Base-by-base conservation (phyloP, 2,888 invertebrate genomes). In the Plebejus argus region DNA sequence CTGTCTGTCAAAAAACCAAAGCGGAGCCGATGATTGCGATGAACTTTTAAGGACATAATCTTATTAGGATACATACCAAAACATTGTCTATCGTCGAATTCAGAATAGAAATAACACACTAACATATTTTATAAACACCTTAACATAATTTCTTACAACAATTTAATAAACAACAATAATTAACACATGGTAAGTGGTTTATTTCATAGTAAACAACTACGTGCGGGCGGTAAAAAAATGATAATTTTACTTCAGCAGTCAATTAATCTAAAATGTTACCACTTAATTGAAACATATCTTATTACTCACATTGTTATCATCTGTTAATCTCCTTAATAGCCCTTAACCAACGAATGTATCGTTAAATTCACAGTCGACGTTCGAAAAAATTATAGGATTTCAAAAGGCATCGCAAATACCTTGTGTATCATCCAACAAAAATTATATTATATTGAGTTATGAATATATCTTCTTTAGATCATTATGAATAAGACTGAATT, bases 241-340 rank as follows among this genome's bases (percentile, higher is more conserved):
- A 1, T 56, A 53, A n/a, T 56, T 56, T n/a, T 12, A n/a, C 49
- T 49, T 15, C n/a, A 56, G 6, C 56, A 56, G 56, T 56, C n/a
- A 56, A 56, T 56, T 56, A n/a, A 56, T 56, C 56, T 56, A n/a
- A 56, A 56, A 56, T 56, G 56, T 56, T 56, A 56, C 1, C 6
- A n/a, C n/a, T 56, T 56, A 56, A 56, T n/a, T 56, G 56, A 56
- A 56, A n/a, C 56, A 56, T 56, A n/a, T 56, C 56, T 56, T n/a
- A n/a, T 56, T 56, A n/a, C 6, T 56, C 6, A 56, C 56, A 56
- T 56, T 56, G 49, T 49, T 49, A 49, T 49, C 18, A 4, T 18
- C 12, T 56, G 56, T n/a, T 56, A 6, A 56, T 56, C 56, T 56
- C n/a, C n/a, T n/a, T 56, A n/a, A 56, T 56, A 7, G 18, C n/a